Evolutionary conservation across 2,888 invertebrate genomes (phyloP).

Genomic region (Plebejus argus): DNA sequence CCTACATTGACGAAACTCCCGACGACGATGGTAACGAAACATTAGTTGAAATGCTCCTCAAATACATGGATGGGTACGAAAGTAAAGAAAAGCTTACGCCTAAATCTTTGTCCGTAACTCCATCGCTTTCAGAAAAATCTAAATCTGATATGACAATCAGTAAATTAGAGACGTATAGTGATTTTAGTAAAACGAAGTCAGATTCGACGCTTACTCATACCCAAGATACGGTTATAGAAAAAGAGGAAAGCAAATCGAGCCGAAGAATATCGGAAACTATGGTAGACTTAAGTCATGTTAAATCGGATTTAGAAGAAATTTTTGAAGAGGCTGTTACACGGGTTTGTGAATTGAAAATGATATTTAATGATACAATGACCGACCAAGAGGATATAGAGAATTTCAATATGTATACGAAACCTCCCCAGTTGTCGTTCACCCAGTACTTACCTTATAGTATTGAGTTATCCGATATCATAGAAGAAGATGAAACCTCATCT

Average conservation of each 20-base stretch:
- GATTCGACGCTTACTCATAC: conserved; percentile 73
- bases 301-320: conserved; percentile 68
- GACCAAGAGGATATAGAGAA: conserved; percentile 72
- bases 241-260: conserved; percentile 54
- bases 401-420: conserved; percentile 68
- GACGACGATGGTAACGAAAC: conserved; percentile 66
- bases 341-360: conserved; percentile 54
- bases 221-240: conserved; percentile 72
- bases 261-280: conserved; percentile 71
- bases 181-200: conserved; percentile 74
- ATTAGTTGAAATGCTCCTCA: conserved; percentile 70
- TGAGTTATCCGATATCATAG: conserved; percentile 71
- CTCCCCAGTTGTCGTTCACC: conserved; percentile 55
- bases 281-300: conserved; percentile 66
- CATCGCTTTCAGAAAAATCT: conserved; percentile 70
- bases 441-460: conserved; percentile 60
- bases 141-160: conserved; percentile 75
- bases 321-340: conserved; percentile 61
- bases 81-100: conserved; percentile 56
- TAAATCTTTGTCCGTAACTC: conserved; percentile 61
- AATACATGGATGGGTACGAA: conserved; percentile 72
- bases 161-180: conserved; percentile 68
- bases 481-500: conserved; percentile 72
- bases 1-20: conserved; percentile 74
- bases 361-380: conserved; percentile 63